phyloP scores from a whole-genome alignment of 2,797 vertebrate species.

The Poeciliopsis paucimaculata region DNA sequence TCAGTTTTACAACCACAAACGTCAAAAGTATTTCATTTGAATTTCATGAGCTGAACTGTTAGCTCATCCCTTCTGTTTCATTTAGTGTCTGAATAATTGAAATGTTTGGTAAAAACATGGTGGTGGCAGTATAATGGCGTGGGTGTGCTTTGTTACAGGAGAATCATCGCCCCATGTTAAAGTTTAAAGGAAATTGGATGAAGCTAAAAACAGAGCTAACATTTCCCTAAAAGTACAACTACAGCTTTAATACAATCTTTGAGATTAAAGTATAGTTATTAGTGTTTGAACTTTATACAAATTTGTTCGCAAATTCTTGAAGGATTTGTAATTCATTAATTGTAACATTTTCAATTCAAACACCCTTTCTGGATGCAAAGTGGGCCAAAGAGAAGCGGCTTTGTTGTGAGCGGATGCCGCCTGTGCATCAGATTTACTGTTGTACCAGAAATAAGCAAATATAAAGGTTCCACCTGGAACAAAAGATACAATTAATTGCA shows the following conservation, averaged over 20 bases:
- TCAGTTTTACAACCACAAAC: background rate
- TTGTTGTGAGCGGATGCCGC: no score
- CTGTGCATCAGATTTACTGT: background rate
- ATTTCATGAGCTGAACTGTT: background rate
- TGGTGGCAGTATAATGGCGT: background rate
- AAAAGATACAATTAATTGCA: background rate
- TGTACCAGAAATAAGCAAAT: background rate
- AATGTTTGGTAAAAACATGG: background rate
- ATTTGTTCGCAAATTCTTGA: no score
- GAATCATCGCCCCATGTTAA: background rate
- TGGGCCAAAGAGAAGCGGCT: no score
- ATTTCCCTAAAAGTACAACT: background rate
- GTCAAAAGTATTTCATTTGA: background rate
- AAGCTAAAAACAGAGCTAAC: background rate
- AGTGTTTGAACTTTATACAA: no score
- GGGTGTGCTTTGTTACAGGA: background rate
- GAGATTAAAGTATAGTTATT: background rate
- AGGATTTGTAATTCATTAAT: no score
- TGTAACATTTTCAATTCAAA: background rate
- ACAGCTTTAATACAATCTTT: background rate
- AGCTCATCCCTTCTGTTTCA: no score
- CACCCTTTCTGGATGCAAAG: no score
- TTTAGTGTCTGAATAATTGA: no score
- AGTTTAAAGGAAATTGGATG: background rate
- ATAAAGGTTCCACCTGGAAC: background rate